Percentiles rank a stretch among this genome's conserved stretches.
Conservation (phyloP, 2,797 vertebrate species). For the Psittacula echo region DNA sequence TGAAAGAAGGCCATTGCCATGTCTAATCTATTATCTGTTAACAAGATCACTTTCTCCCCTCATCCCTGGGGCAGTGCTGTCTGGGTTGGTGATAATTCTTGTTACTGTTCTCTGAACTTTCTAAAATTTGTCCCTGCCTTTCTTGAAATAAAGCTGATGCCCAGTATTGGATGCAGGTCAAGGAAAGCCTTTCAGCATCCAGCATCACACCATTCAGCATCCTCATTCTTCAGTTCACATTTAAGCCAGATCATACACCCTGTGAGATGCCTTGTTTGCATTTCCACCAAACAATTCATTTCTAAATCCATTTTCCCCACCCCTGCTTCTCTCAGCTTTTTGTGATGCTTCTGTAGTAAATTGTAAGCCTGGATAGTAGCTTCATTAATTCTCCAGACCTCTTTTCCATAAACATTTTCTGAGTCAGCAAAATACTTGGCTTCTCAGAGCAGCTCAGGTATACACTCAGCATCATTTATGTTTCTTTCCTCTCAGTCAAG, state of each 20-base stretch:
- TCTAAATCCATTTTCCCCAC: background rate
- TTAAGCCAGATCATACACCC: background rate
- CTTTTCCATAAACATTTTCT: background rate
- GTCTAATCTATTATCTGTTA: background rate
- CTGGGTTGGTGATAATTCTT: background rate
- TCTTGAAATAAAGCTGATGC: background rate
- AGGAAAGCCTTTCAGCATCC: background rate
- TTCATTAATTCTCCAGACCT: background rate
- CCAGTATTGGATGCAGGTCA: background rate
- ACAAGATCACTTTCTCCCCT: background rate
- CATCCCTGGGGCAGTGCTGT: background rate
- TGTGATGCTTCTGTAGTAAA: background rate
- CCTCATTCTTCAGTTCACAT: background rate
- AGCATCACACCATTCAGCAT: background rate
- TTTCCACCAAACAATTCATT: background rate
- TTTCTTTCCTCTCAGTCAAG: background rate
- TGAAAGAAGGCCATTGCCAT: background rate
- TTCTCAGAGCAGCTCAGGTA: background rate
- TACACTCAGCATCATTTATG: background rate
- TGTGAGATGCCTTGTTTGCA: background rate
- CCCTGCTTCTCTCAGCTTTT: background rate
- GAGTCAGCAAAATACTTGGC: background rate
- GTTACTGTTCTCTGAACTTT: background rate
- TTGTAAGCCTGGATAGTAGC: background rate
- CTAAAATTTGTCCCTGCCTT: background rate